Percentiles rank a stretch among this genome's conserved stretches.
phyloP scores from a whole-genome alignment of 1,140 invertebrate species.

The Tyrophagus putrescentiae region DNA sequence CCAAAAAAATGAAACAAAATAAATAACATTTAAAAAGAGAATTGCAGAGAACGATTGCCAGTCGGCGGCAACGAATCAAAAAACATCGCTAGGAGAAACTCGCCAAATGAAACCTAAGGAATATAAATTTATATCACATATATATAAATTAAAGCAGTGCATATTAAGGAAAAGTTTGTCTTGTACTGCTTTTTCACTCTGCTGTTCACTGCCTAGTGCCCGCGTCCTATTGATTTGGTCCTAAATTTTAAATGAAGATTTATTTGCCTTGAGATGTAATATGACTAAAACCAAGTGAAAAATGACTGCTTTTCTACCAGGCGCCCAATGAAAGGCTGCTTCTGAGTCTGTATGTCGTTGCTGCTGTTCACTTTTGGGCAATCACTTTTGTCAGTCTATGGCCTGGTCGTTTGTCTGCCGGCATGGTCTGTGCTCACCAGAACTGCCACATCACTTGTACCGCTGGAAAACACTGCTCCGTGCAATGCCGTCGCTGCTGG shows the following conservation, averaged over 20 bases:
- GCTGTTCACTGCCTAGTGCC: no score
- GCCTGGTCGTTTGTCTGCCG: no score
- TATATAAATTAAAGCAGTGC: conserved; percentile 6
- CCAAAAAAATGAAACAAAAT: not conserved
- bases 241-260: conserved; percentile 6
- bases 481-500: no score
- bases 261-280: conserved; percentile 11
- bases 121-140: no score
- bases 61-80: no score
- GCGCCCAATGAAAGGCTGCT: not conserved
- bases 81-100: not conserved
- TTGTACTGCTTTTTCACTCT: no score
- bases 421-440: no score
- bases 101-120: conserved; percentile 10
- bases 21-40: conserved; percentile 3
- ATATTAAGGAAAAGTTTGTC: not conserved
- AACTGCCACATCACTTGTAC: no score
- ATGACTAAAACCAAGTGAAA: conserved; percentile 12
- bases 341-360: no score
- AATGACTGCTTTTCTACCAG: not conserved
- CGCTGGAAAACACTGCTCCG: no score
- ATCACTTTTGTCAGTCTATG: no score
- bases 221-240: conserved; percentile 7
- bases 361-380: no score
- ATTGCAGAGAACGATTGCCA: not conserved